phyloP scores from a whole-genome alignment of 2,888 invertebrate genomes.

The Halictus quadricinctus region DNA sequence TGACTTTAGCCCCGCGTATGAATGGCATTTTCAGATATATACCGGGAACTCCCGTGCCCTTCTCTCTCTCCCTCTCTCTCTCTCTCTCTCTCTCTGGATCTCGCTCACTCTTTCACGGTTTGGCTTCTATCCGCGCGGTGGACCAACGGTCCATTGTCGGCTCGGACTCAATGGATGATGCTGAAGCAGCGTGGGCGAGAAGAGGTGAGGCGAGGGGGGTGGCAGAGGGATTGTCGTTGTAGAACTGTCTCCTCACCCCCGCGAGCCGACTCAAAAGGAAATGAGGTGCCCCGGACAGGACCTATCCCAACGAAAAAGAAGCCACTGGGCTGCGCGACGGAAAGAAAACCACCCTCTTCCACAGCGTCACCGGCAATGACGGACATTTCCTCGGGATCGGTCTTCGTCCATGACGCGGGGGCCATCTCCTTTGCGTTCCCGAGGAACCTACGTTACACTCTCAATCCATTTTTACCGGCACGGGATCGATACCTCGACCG shows the following conservation, averaged over 20 bases:
- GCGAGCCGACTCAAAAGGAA: constrained; percentile 68
- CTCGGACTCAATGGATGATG: constrained; percentile 68
- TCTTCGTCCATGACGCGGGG: constrained; percentile 30
- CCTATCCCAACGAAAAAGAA: constrained; percentile 72
- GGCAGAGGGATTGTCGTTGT: constrained; percentile 60
- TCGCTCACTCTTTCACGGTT: constrained; percentile 50
- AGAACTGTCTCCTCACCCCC: constrained; percentile 54
- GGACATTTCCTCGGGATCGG: constrained; percentile 55
- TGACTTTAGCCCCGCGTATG: constrained; percentile 67
- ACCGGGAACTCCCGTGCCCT: constrained; percentile 26
- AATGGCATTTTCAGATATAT: constrained; percentile 69
- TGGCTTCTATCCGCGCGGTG: constrained; percentile 62
- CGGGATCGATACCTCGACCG: background rate
- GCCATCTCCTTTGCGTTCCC: constrained; percentile 42
- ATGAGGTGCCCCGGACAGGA: constrained; percentile 72
- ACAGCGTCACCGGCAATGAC: constrained; percentile 46
- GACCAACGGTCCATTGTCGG: constrained; percentile 72
- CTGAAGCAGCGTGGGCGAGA: constrained; percentile 52
- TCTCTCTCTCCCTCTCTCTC: constrained; percentile 1
- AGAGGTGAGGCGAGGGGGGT: constrained; percentile 21
- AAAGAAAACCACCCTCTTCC: constrained; percentile 59
- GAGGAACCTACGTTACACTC: background rate
- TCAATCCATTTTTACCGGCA: constrained; percentile 22
- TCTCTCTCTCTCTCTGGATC: constrained; percentile 25
- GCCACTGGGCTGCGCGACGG: constrained; percentile 61